Percentiles rank a stretch among this genome's conserved stretches.
phyloP scores from a whole-genome alignment of 2,797 vertebrate genomes.

The Chiroxiphia lanceolata region DNA sequence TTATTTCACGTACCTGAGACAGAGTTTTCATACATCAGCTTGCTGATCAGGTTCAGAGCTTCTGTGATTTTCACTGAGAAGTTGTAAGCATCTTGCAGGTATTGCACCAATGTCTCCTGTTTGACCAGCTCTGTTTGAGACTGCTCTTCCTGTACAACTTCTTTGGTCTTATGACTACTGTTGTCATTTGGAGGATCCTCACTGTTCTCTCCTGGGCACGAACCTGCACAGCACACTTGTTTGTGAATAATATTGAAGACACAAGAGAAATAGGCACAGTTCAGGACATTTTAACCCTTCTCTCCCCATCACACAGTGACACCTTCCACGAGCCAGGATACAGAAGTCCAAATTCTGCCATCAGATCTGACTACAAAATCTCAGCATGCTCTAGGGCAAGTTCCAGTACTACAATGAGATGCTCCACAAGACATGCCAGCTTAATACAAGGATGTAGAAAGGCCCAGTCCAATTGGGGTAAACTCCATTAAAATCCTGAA shows the following conservation, averaged over 20 bases:
- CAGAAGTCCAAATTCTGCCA: not conserved
- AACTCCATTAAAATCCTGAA: not conserved
- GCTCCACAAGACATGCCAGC: not conserved
- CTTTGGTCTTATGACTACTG: not conserved
- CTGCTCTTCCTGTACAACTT: not conserved
- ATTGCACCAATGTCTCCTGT: conserved; percentile 95
- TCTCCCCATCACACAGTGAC: not conserved
- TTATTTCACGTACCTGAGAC: conserved; percentile 79
- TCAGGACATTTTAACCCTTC: not conserved
- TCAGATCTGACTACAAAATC: not conserved
- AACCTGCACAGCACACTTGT: not conserved
- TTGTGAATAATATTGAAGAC: not conserved
- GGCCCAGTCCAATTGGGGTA: not conserved
- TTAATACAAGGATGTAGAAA: not conserved
- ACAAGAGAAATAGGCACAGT: not conserved
- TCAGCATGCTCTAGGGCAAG: not conserved
- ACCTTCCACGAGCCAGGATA: not conserved
- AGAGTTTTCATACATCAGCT: conserved; percentile 91
- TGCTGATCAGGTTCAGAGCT: conserved; percentile 87
- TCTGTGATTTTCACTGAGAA: conserved; percentile 90
- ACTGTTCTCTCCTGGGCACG: not conserved
- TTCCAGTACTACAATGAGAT: not conserved
- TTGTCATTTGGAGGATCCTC: not conserved
- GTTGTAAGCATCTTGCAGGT: conserved; percentile 88
- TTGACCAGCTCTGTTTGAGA: conserved; percentile 80